A percentile compares a stretch with the other conserved stretches of the same genome.
Evolutionary conservation across 2,797 vertebrate genomes (phyloP).

Genomic region (Acomys russatus): DNA sequence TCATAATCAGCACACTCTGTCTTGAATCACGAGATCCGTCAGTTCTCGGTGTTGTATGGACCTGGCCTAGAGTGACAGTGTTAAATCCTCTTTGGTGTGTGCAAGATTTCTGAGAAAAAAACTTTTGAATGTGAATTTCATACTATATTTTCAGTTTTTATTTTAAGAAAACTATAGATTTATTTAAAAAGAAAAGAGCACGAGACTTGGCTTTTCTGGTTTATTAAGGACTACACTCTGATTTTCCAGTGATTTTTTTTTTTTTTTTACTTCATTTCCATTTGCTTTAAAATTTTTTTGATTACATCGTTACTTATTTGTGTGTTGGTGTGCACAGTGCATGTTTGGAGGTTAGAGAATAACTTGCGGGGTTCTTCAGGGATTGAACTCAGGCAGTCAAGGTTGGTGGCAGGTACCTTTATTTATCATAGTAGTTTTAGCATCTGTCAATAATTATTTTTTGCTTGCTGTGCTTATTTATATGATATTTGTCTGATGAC

Average conservation of each 20-base stretch:
- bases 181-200: not conserved
- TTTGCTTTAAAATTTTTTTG: not conserved
- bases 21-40: not conserved
- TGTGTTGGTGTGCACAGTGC: not conserved
- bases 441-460: not conserved
- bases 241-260: not conserved
- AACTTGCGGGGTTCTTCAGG: not conserved
- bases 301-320: not conserved
- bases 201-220: not conserved
- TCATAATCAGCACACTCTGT: not conserved
- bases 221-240: conserved; percentile 2
- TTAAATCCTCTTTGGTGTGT: not conserved
- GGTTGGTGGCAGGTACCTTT: not conserved
- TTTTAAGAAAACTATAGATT: not conserved
- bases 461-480: conserved; percentile 26
- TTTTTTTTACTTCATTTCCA: not conserved
- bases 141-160: not conserved
- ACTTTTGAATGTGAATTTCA: not conserved
- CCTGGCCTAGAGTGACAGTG: not conserved
- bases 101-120: not conserved
- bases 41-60: not conserved
- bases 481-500: conserved; percentile 26
- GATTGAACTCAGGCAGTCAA: not conserved
- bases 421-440: not conserved
- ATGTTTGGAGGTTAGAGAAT: not conserved